phyloP scores from a whole-genome alignment of 2,113 vertebrate species.

The Calonectris borealis region DNA sequence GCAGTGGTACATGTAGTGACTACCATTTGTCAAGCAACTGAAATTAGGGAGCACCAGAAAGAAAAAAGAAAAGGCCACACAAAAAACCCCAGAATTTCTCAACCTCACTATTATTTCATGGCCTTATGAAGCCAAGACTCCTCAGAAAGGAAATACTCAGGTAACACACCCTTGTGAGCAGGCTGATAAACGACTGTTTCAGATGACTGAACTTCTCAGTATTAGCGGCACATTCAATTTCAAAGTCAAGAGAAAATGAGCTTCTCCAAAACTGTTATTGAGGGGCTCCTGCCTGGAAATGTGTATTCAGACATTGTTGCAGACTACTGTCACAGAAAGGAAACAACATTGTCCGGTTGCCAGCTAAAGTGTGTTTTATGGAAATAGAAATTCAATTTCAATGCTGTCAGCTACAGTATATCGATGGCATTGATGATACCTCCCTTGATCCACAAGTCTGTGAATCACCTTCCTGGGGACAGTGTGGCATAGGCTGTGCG shows the following conservation, averaged over 20 bases:
- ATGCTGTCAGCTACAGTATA: not conserved
- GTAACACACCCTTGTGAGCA: not conserved
- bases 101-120: not conserved
- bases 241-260: constrained; percentile 15
- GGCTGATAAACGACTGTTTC: not conserved
- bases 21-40: not conserved
- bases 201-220: not conserved
- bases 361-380: not conserved
- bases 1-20: not conserved
- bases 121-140: not conserved
- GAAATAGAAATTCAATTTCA: constrained; percentile 37
- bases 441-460: not conserved
- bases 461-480: not conserved
- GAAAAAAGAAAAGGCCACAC: not conserved
- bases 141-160: not conserved
- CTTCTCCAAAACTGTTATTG: not conserved
- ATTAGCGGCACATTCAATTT: not conserved
- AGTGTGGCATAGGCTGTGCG: not conserved
- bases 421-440: not conserved
- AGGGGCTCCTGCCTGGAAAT: not conserved
- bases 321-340: not conserved
- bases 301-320: not conserved
- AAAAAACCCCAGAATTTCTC: not conserved
- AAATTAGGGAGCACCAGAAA: not conserved
- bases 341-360: not conserved